These are phyloP conservation scores for Drosophila serrata DNA, from an alignment of 1,140 invertebrate genomes.

Conservation along the genomic window DNA sequence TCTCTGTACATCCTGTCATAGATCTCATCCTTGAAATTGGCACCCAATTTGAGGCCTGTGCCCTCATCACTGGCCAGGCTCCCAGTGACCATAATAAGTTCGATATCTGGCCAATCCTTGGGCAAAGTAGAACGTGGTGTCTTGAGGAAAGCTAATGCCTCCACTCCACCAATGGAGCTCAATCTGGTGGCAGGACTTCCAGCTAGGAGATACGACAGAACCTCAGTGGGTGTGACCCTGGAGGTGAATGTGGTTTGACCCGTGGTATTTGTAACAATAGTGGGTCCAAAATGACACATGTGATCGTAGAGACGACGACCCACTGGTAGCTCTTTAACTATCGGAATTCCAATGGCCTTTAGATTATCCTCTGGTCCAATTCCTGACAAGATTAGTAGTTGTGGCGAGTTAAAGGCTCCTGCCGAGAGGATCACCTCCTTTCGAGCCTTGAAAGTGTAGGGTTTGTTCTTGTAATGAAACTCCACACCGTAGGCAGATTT, in stretches of 20 bases:
- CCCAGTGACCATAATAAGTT: slow-evolving; percentile 87
- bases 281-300: slow-evolving; percentile 88
- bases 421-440: slow-evolving; percentile 91
- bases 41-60: slow-evolving; percentile 86
- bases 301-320: slow-evolving; percentile 92
- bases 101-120: slow-evolving; percentile 88
- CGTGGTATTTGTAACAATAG: slow-evolving; percentile 87
- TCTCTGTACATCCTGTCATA: slow-evolving; percentile 87
- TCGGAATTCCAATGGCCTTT: slow-evolving; percentile 88
- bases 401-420: slow-evolving; percentile 92
- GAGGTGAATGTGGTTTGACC: slow-evolving; percentile 62
- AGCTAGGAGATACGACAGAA: slow-evolving; percentile 85
- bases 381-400: slow-evolving; percentile 93
- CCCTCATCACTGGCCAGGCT: slow-evolving; percentile 89
- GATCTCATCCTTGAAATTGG: slow-evolving; percentile 87
- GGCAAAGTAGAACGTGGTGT: slow-evolving; percentile 87
- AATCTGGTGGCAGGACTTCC: slow-evolving; percentile 86
- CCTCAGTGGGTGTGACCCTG: slow-evolving; percentile 84
- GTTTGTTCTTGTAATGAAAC: slow-evolving; percentile 86
- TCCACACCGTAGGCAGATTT: slow-evolving; percentile 89
- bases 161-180: slow-evolving; percentile 87
- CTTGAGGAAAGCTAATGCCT: slow-evolving; percentile 89
- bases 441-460: slow-evolving; percentile 86
- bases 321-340: slow-evolving; percentile 89
- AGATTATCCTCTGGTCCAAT: slow-evolving; percentile 90